Evolutionary conservation across 2,113 vertebrate species (phyloP).

Genomic region (Sclerurus mexicanus): DNA sequence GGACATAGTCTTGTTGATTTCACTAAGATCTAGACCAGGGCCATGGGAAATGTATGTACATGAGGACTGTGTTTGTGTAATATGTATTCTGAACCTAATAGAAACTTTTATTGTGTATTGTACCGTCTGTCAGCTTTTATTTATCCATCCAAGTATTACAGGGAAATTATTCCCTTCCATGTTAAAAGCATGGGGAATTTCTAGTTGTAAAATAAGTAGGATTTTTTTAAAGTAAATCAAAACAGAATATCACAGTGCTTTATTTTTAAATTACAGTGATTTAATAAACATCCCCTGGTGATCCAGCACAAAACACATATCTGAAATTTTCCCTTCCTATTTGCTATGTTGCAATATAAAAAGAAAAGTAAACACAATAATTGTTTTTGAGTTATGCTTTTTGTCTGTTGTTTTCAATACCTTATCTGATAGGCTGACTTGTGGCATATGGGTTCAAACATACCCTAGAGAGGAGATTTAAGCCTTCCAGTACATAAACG

Average conservation of each 20-base stretch:
- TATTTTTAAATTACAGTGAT: conserved; percentile 9
- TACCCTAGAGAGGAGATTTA: neutral
- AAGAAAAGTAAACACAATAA: neutral
- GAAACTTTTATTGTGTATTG: conserved; percentile 22
- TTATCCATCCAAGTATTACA: neutral
- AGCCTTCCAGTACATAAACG: neutral
- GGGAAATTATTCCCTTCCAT: neutral
- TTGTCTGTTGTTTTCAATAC: neutral
- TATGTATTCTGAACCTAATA: neutral
- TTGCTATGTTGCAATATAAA: neutral
- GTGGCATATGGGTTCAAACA: neutral
- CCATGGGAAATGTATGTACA: neutral
- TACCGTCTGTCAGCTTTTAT: conserved; percentile 13
- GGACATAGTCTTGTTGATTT: neutral
- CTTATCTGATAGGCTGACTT: neutral
- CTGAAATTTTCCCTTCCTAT: neutral
- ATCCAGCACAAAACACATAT: neutral
- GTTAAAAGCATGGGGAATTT: neutral
- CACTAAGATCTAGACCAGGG: neutral
- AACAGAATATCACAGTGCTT: neutral
- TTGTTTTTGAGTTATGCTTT: neutral
- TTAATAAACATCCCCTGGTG: neutral
- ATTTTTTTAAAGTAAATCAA: neutral
- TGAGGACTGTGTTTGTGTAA: neutral
- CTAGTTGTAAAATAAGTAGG: neutral